Evolutionary conservation across 64 coral and sea anemone species (phyloP), one percentile per base, ranked within the genome.

Genomic region (Exaiptasia diaphana): DNA sequence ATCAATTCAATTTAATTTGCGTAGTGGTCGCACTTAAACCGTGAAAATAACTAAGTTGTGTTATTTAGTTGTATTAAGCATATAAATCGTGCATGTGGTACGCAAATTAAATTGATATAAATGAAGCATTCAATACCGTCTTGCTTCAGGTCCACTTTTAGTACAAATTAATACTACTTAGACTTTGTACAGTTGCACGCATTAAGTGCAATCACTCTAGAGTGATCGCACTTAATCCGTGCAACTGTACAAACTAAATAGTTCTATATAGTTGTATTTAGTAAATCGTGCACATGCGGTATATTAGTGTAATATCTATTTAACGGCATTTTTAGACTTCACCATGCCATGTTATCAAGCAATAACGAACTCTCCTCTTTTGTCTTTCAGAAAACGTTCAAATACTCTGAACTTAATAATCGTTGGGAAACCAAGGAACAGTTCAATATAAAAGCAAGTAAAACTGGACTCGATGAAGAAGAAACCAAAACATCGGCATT

Each of bases 401-500:
- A 61, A 20, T 61, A 29, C 4, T 33, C 60, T 33, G 0, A 64
- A 64, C 28, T 64, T n/a, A n/a, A n/a, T n/a, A n/a, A n/a, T n/a
- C n/a, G n/a, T 9, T 64, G 28, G 60, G 33, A 25, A 64, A 33
- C 31, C 31, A 3, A 35, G 13, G 17, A 15, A 5, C 42, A 38
- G 0, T 69, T 73, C 11, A 68, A 78, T 30, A 72, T 60, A 23
- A 59, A 61, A 26, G 74, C 84, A 6, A 58, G 73, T 5, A 17
- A 23, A 29, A 78, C 39, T 0, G 84, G 84, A 12, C 45, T 87
- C 18, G 84, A 87, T 18, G 20, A 53, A 3, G 27, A 36, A 11
- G 84, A 87, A 70, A 87, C 84, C 39, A 87, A 87, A 17, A 64
- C 60, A 3, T 48, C 73, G 2, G 32, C 74, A 14, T 87, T 78